These are phyloP conservation scores for Ceratina calcarata DNA, from an alignment of 1,140 invertebrate species.

Conservation along the genomic window DNA sequence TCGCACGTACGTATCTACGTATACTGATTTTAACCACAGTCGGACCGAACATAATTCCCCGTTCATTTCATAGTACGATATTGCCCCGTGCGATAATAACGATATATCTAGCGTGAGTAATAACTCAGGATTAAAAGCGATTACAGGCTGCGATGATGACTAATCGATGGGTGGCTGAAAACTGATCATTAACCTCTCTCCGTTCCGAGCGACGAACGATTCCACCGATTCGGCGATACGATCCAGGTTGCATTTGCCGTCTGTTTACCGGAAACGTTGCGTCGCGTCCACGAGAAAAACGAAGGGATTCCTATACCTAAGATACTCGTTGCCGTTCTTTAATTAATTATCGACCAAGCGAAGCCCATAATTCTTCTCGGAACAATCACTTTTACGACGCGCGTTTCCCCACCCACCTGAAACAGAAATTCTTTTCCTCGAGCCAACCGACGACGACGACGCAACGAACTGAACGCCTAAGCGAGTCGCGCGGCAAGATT, in stretches of 20 bases:
- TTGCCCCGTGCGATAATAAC: constrained; percentile 13
- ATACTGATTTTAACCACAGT: neutral
- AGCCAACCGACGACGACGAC: neutral
- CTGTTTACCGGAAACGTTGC: neutral
- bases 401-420: neutral
- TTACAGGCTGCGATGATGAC: constrained; percentile 32
- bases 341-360: constrained; percentile 31
- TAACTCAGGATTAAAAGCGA: constrained; percentile 41
- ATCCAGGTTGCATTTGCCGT: neutral
- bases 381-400: constrained; percentile 29
- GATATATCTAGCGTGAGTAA: constrained; percentile 30
- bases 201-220: neutral
- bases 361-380: constrained; percentile 2
- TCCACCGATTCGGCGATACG: neutral
- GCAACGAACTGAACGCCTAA: constrained; percentile 5
- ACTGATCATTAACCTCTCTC: constrained; percentile 36
- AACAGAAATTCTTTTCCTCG: constrained; percentile 31
- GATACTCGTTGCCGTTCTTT: constrained; percentile 10
- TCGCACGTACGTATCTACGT: neutral
- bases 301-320: neutral
- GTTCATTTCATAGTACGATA: neutral
- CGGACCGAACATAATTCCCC: neutral
- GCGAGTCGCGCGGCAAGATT: constrained; percentile 21
- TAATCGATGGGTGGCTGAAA: constrained; percentile 40
- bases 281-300: no score